Evolutionary conservation across 2,888 invertebrate genomes (phyloP), one percentile per base, ranked within the genome.

Genomic region (Aquatica leii): DNA sequence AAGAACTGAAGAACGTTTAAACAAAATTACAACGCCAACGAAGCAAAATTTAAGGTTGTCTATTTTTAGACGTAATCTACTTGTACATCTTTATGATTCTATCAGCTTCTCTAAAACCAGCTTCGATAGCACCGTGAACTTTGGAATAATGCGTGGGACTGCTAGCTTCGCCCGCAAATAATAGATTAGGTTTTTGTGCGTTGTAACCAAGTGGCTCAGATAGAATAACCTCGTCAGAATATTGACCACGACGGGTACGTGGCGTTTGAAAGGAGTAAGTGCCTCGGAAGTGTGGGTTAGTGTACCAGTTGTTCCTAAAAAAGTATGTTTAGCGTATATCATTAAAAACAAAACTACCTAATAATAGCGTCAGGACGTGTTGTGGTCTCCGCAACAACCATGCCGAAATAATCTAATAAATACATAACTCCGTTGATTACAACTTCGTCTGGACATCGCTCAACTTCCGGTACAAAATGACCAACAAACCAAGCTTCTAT

Each of bases 401-500:
- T 84, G 0, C 87, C 73, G 76, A 88, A 89, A 69, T 81, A 84
- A 48, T 83, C 77, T 20, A 90, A 74, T 9, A 86, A 71, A 67
- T 82, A 77, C 63, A 80, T 77, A 24, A 86, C 82, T 34, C 83
- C 84, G 12, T 82, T 74, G 9, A 78, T 73, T 4, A 90, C 81
- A 57, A 85, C 83, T 21, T 82, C 81, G 48, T 87, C 84, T 0
- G 84, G 74, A 51, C 88, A 74, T 0, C 76, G 80, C 77, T 92
- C 92, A 81, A 90, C 86, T 51, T 84, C 77, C 57, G 85, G 83
- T 3, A 90, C 88, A 68, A 18, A 84, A 20, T 83, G 80, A 1
- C 90, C 90, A 50, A 84, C 83, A 17, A 90, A 82, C 90, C 91
- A 92, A 0, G 85, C 88, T 53, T 86, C 84, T 11, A 92, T 74